These are phyloP conservation scores for Eupleurogrammus muticus DNA, from an alignment of 2,797 vertebrate species.

Conservation along the genomic window DNA sequence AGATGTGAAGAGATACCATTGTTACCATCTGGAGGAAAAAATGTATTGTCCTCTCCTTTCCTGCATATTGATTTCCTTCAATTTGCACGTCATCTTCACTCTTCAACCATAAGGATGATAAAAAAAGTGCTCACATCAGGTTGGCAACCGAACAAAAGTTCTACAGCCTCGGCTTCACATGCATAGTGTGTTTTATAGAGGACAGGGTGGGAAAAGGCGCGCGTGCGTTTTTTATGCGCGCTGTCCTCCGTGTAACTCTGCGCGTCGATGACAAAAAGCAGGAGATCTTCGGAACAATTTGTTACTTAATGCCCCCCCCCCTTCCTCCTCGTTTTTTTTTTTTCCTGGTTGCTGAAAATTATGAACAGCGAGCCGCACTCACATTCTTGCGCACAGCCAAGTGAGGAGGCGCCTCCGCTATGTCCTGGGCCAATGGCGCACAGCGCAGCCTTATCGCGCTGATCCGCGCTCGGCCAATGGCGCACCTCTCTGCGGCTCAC, in stretches of 20 bases:
- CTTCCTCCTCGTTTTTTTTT: background rate
- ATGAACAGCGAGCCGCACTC: conserved; percentile 81
- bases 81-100: background rate
- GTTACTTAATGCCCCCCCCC: conserved; percentile 56
- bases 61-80: background rate
- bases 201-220: conserved; percentile 7
- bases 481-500: conserved; percentile 79
- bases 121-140: background rate
- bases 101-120: background rate
- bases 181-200: conserved; percentile 5
- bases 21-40: background rate
- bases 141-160: conserved; percentile 23
- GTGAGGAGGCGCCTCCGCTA: conserved; percentile 85
- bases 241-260: conserved; percentile 29
- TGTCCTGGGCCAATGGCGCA: conserved; percentile 87
- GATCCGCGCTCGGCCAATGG: conserved; percentile 85
- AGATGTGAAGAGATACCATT: background rate
- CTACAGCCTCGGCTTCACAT: conserved; percentile 36
- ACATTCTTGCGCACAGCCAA: conserved; percentile 86
- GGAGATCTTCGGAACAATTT: conserved; percentile 69
- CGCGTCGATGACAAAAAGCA: conserved; percentile 39
- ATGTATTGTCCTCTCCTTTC: background rate
- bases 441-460: conserved; percentile 84
- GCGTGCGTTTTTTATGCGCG: conserved; percentile 17
- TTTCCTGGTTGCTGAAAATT: conserved; percentile 57